Conservation (phyloP, 2,797 vertebrate species). For the Furcifer pardalis region DNA sequence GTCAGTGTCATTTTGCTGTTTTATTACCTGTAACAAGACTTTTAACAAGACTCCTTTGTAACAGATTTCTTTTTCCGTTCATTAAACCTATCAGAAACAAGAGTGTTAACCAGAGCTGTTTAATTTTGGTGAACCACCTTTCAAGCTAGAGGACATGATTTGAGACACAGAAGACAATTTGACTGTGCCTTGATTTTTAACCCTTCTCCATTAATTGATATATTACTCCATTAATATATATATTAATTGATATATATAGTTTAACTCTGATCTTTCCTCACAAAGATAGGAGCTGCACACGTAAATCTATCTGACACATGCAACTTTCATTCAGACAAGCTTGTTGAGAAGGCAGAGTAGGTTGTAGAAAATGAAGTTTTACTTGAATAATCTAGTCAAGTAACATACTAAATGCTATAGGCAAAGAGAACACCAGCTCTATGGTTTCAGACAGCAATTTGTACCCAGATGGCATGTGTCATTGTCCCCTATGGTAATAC, state of each 20-base stretch:
- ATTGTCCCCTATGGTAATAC: not conserved
- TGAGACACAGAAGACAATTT: not conserved
- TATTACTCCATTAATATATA: not conserved
- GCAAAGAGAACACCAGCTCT: not conserved
- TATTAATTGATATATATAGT: not conserved
- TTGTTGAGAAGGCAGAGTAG: not conserved
- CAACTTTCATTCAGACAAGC: not conserved
- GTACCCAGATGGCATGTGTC: not conserved
- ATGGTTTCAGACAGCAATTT: not conserved
- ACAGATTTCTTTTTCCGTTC: constrained; percentile 7
- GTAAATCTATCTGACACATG: not conserved
- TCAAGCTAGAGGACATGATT: not conserved
- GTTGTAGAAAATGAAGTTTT: not conserved
- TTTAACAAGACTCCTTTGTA: not conserved
- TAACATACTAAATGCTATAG: not conserved
- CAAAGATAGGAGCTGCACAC: not conserved
- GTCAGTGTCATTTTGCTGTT: not conserved
- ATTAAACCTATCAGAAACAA: constrained; percentile 14
- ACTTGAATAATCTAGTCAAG: too few species aligned
- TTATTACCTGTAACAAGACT: not conserved
- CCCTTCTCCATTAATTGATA: not conserved
- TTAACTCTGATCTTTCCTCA: not conserved
- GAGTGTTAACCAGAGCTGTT: not conserved
- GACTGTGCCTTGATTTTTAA: not conserved
- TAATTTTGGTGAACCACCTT: not conserved